Evolutionary conservation across 2,113 vertebrate species (phyloP), one percentile per base, ranked within the genome.

Genomic region (Thunnus thynnus): DNA sequence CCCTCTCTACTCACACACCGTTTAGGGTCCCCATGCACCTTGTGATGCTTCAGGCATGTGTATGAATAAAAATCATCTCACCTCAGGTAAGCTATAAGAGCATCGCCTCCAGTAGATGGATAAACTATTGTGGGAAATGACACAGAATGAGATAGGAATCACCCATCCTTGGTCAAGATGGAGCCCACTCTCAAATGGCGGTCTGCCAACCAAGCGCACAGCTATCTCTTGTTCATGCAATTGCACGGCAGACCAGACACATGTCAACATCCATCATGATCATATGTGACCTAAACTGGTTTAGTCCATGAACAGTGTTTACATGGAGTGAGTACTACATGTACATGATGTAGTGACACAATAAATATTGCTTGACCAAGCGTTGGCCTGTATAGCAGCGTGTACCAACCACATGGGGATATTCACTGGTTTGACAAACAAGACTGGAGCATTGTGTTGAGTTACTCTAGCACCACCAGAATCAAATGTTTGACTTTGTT

Each of bases 261-360:
- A 67, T 91, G 83, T 91, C 86, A n/a, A 67, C 88, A 78, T 84
- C 79, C 66, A 83, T 92, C 84, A 89, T 11, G 22, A 73, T 83
- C 82, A 88, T 13, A 50, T 44, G 57, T 83, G 89, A 89, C 73
- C 80, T 69, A 18, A 80, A 62, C 83, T 52, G 76, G 51, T 76
- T 72, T 12, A 12, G 32, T 84, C 57, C 63, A 46, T 64, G 76
- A 85, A 56, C 80, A 50, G 14, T 76, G 76, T 57, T 76, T 71
- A 52, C 30, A 57, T 57, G 47, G 54, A 64, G 62, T 41, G 25
- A 74, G 67, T 2, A 2, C 17, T 51, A 61, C 72, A 72, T 30
- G 27, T 30, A 30, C 27, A 30, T 30, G 50, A 60, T 22, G 61
- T 66, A 72, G 68, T 57, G 62, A 83, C 82, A 46, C 52, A 50